These are phyloP conservation scores for Pampusana beccarii DNA, from an alignment of 2,113 vertebrate genomes.

Conservation along the genomic window DNA sequence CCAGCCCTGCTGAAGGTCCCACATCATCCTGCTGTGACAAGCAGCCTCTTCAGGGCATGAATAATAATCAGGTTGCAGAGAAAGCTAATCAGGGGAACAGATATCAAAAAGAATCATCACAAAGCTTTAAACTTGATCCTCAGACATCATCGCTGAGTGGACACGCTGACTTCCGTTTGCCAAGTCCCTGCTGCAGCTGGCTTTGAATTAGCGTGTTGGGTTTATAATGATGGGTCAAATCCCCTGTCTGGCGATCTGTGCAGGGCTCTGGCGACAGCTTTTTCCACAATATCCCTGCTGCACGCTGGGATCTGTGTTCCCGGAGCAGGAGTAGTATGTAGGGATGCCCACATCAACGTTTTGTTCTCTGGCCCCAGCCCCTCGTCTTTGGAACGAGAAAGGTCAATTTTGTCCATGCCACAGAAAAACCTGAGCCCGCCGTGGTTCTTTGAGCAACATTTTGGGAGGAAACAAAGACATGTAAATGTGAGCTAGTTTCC, in stretches of 20 bases:
- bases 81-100: not conserved
- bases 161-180: not conserved
- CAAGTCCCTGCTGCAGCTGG: not conserved
- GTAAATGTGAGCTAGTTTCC: not conserved
- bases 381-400: not conserved
- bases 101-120: not conserved
- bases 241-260: not conserved
- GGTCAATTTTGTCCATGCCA: not conserved
- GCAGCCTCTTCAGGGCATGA: constrained; percentile 2
- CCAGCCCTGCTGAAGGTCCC: not conserved
- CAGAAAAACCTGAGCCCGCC: not conserved
- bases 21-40: constrained; percentile 6
- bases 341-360: not conserved
- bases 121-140: not conserved
- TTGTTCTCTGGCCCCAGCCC: not conserved
- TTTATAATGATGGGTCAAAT: not conserved
- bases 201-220: not conserved
- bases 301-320: not conserved
- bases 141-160: not conserved
- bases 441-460: not conserved
- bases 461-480: not conserved
- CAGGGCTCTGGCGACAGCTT: not conserved
- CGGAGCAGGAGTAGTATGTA: fast-evolving
- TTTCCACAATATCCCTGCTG: not conserved
- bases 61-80: not conserved